These are phyloP conservation scores for Knipowitschia caucasica DNA, from an alignment of 2,797 vertebrate genomes.

Conservation along the genomic window DNA sequence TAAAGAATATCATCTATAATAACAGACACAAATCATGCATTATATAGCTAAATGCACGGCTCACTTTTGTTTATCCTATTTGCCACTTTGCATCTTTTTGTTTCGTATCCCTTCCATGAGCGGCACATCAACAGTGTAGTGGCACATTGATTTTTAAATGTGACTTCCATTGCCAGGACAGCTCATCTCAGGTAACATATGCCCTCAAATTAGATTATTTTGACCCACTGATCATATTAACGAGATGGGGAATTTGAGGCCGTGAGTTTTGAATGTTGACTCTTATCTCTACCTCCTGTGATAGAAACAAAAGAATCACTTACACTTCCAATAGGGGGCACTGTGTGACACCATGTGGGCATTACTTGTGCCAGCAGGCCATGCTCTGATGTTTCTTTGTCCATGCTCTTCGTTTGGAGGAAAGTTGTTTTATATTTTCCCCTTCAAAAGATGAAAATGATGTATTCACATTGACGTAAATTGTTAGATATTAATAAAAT, in stretches of 20 bases:
- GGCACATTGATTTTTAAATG: slow-evolving; percentile 8
- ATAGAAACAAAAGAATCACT: slow-evolving; percentile 20
- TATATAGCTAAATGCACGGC: too few species aligned
- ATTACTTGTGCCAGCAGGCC: slow-evolving; percentile 14
- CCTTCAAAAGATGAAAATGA: too few species aligned
- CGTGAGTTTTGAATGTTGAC: neutral
- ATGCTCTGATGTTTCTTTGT: slow-evolving; percentile 1
- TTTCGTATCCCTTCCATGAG: neutral
- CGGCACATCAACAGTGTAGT: neutral
- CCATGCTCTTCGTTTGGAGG: neutral
- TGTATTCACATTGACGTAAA: neutral
- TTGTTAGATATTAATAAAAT: neutral
- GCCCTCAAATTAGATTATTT: neutral
- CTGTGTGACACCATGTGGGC: slow-evolving; percentile 58
- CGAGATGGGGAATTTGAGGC: neutral
- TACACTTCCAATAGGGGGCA: slow-evolving; percentile 71
- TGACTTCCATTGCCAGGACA: neutral
- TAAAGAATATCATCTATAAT: too few species aligned
- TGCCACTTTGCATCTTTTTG: neutral
- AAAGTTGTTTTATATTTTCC: slow-evolving; percentile 3
- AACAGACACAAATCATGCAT: too few species aligned
- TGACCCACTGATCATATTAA: neutral
- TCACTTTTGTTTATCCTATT: neutral
- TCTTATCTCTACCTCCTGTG: slow-evolving; percentile 8
- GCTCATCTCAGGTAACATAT: neutral